Evolutionary conservation across 2,113 vertebrate genomes (phyloP), one percentile per base, ranked within the genome.

Genomic region (Diphyllodes magnificus): DNA sequence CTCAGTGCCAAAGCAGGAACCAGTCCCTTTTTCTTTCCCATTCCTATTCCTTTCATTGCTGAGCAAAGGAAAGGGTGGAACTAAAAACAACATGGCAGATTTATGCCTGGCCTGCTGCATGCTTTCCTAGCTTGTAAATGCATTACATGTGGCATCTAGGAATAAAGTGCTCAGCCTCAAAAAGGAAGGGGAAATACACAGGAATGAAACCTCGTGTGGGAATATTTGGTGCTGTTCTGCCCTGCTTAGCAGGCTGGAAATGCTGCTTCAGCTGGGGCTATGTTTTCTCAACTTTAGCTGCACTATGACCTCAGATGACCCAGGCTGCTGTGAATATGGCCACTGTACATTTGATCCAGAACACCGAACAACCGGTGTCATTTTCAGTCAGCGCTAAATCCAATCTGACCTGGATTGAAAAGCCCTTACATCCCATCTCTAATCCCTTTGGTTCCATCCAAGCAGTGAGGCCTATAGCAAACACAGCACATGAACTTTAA

Each of bases 361-460:
- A 37, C 53, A 11, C 76, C 33, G 56, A 95, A 86, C 47, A 73
- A 56, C 33, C 0, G 0, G 87, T 73, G 90, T 93, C 82, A 30
- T 81, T 95, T 93, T 80, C 88, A 91, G 68, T 59, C 82, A 88
- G 25, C 4, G 60, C 72, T 88, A 86, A 96, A 96, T 77, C 82
- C 50, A 83, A 18, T 33, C 72, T 77, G 85, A 83, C 85, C 93
- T 64, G 49, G 60, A 90, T 60, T 64, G 85, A 75, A 95, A 95
- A 96, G 20, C 72, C 53, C 60, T 84, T 56, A 66, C 88, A 83
- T 75, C 96, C 85, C 88, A 69, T 42, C 28, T n/a, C 53, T 93
- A 94, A 95, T 93, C 93, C 88, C 76, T 72, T 64, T 0, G 0
- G 56, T 90, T 84, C 88, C 82, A 64, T 71, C 51, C 82, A 33